Conservation (phyloP, 2,888 invertebrate species). For the Aplocera efformata region DNA sequence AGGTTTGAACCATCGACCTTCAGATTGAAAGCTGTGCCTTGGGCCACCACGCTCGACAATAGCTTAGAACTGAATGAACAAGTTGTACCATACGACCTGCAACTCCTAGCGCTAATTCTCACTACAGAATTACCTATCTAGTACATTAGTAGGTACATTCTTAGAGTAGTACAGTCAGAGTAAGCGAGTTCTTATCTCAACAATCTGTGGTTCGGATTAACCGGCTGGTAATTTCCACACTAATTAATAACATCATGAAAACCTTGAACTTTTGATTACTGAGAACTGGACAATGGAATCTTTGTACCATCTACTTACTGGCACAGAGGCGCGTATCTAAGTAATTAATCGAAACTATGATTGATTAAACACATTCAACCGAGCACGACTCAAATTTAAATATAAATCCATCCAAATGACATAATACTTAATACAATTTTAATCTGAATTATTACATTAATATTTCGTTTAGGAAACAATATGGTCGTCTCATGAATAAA, state of each 20-base stretch:
- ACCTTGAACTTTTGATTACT: slow-evolving; percentile 75
- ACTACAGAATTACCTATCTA: too few relatives aligned
- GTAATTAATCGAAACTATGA: slow-evolving; percentile 79
- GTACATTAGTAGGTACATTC: too few relatives aligned
- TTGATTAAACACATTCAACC: slow-evolving; percentile 77
- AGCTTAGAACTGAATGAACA: too few relatives aligned
- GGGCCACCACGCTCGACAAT: too few relatives aligned
- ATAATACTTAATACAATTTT: slow-evolving; percentile 75
- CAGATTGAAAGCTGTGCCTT: too few relatives aligned
- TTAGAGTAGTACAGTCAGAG: too few relatives aligned
- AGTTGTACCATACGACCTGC: too few relatives aligned
- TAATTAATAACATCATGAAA: slow-evolving; percentile 75
- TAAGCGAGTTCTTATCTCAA: slow-evolving; percentile 1
- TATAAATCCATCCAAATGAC: slow-evolving; percentile 75
- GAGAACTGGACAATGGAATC: slow-evolving; percentile 69
- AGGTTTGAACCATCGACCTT: too few relatives aligned
- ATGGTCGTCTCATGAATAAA: slow-evolving; percentile 65
- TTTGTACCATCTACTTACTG: slow-evolving; percentile 62
- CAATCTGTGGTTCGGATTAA: slow-evolving; percentile 41
- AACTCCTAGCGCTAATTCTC: too few relatives aligned
- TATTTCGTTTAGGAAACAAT: slow-evolving; percentile 71
- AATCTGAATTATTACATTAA: slow-evolving; percentile 72
- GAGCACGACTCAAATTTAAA: slow-evolving; percentile 76
- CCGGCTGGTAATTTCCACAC: slow-evolving; percentile 58
- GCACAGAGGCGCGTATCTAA: slow-evolving; percentile 66